Conservation (phyloP, 2,797 vertebrate species). For the Poecilia velifera region DNA sequence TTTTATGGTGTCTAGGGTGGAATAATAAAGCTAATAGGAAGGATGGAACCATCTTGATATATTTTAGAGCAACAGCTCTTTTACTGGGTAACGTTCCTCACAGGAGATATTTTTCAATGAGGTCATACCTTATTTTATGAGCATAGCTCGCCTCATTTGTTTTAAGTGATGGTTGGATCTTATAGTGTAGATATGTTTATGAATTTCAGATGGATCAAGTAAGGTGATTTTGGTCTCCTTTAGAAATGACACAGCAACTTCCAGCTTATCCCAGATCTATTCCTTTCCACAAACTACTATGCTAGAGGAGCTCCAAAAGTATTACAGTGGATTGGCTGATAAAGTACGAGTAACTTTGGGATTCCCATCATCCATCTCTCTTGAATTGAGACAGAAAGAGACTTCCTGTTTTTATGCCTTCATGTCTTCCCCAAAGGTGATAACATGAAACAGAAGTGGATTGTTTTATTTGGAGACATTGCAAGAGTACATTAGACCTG, state of each 20-base stretch:
- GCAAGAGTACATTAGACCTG: background rate
- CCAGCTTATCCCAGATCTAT: background rate
- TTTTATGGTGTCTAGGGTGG: background rate
- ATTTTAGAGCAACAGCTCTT: background rate
- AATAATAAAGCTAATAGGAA: conserved; percentile 1
- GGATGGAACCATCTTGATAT: background rate
- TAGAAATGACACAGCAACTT: background rate
- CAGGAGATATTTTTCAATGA: conserved; percentile 4
- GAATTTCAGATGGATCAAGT: background rate
- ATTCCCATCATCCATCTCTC: background rate
- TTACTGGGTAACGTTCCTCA: background rate
- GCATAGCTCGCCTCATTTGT: conserved; percentile 11
- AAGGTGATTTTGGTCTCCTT: conserved; percentile 9
- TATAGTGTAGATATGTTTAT: conserved; percentile 1
- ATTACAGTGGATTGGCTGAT: background rate
- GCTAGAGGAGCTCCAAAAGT: background rate
- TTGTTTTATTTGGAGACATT: background rate
- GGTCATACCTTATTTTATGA: conserved; percentile 18
- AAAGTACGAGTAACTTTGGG: background rate
- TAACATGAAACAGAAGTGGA: background rate
- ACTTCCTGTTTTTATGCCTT: background rate
- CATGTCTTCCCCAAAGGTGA: background rate
- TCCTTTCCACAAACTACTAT: background rate
- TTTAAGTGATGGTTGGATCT: conserved; percentile 12
- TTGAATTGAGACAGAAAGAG: background rate